phyloP scores from a whole-genome alignment of 2,113 vertebrate species.

The Gracilinanus agilis region DNA sequence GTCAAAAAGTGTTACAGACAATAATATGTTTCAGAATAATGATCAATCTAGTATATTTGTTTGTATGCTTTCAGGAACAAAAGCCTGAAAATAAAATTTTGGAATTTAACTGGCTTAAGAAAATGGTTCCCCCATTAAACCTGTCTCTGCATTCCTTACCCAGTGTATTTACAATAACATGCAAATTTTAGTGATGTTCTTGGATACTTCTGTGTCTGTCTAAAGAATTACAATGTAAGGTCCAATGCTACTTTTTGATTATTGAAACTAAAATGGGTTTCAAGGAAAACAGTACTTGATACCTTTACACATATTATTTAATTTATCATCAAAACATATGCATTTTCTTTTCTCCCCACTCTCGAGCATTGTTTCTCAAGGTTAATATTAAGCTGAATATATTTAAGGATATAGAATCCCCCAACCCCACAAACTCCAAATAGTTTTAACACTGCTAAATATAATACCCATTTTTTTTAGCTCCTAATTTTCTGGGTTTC shows the following conservation, averaged over 20 bases:
- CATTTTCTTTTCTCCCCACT: background rate
- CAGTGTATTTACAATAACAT: background rate
- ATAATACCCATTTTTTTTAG: slow-evolving; percentile 77
- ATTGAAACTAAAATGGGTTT: slow-evolving; percentile 16
- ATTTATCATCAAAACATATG: slow-evolving; percentile 40
- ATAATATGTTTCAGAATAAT: background rate
- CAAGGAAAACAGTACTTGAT: slow-evolving; percentile 51
- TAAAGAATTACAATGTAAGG: background rate
- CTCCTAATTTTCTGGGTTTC: slow-evolving; percentile 80
- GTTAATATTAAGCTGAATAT: slow-evolving; percentile 70
- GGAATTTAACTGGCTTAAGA: background rate
- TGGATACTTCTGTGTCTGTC: background rate
- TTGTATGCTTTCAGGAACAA: background rate
- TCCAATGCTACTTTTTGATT: background rate
- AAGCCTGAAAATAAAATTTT: background rate
- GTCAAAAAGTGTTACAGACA: background rate
- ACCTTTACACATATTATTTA: slow-evolving; percentile 67
- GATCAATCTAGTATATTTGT: background rate
- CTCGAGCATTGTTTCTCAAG: slow-evolving; percentile 64
- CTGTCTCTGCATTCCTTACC: background rate
- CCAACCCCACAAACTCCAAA: slow-evolving; percentile 74
- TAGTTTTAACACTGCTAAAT: slow-evolving; percentile 79
- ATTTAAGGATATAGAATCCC: slow-evolving; percentile 74
- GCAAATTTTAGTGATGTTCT: background rate
- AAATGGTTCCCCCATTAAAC: background rate